Evolutionary conservation across 2,113 vertebrate genomes (phyloP), one percentile per base, ranked within the genome.

Genomic region (Rhea americana): DNA sequence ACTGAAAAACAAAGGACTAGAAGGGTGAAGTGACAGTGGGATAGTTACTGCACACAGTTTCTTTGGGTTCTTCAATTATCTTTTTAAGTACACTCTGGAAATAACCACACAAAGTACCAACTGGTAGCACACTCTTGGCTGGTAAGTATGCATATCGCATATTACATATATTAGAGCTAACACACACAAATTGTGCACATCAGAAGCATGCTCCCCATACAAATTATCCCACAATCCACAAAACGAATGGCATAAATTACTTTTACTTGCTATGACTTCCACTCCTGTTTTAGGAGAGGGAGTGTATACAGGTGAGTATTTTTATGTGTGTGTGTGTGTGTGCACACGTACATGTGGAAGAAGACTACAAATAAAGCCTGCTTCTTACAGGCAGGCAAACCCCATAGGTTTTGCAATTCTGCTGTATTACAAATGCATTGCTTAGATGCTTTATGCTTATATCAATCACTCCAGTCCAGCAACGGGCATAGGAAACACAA

Each of bases 381-480:
- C 26, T 41, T 43, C 58, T 21, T 10, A 17, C 48, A 0, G 0
- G 17, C 13, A 9, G 0, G 1, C 18, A 19, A 26, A 55, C 3
- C 13, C 2, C 11, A 1, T 2, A 0, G 7, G 4, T 10, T 4
- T 21, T 56, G 9, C 32, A 3, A 12, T 19, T 45, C 68, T 13
- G 14, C 30, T 15, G 37, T 63, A n/a, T 6, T 45, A 32, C 51
- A 43, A 56, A 48, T 43, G 7, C 20, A 8, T 41, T 17, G 2
- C 10, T 14, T 41, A 2, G 19, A 10, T 3, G 12, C 30, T 43
- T 24, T 0, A 1, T 0, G 32, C 21, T 66, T 12, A 8, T 2
- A 5, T 0, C 3, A 9, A 11, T 7, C 13, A 13, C 32, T 21
- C 53, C 35, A 26, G 26, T 13, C 43, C 39, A 63, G 51, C 32